phyloP scores from a whole-genome alignment of 2,113 vertebrate genomes.

The Nothoprocta pentlandii region DNA sequence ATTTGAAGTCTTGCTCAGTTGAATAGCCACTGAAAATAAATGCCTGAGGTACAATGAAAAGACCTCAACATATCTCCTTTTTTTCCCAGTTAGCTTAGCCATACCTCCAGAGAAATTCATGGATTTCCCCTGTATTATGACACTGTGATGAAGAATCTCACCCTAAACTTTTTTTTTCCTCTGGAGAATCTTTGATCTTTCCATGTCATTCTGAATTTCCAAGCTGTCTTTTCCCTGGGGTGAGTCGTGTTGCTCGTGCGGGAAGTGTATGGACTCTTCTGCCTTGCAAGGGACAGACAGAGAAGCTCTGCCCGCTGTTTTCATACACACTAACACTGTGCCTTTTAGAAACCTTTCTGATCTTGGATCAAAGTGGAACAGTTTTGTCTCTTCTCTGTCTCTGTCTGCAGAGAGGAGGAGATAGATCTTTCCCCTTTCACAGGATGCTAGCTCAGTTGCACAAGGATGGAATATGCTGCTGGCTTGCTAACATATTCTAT shows the following conservation, averaged over 20 bases:
- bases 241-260: neutral
- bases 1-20: neutral
- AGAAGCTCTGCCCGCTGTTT: neutral
- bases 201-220: neutral
- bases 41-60: neutral
- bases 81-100: neutral
- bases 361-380: neutral
- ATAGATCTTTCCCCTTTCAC: neutral
- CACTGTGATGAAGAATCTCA: neutral
- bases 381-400: neutral
- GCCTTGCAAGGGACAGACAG: neutral
- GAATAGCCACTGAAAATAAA: neutral
- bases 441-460: rapidly evolving
- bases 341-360: neutral
- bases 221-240: neutral
- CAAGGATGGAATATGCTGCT: neutral
- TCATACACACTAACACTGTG: neutral
- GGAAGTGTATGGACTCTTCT: neutral
- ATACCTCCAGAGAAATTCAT: neutral
- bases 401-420: neutral
- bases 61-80: neutral
- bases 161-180: neutral
- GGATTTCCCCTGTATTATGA: neutral
- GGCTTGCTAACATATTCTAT: too few species aligned
- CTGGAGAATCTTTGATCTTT: neutral